These are phyloP conservation scores for Meganola albula DNA, from an alignment of 2,888 invertebrate species.

Conservation along the genomic window DNA sequence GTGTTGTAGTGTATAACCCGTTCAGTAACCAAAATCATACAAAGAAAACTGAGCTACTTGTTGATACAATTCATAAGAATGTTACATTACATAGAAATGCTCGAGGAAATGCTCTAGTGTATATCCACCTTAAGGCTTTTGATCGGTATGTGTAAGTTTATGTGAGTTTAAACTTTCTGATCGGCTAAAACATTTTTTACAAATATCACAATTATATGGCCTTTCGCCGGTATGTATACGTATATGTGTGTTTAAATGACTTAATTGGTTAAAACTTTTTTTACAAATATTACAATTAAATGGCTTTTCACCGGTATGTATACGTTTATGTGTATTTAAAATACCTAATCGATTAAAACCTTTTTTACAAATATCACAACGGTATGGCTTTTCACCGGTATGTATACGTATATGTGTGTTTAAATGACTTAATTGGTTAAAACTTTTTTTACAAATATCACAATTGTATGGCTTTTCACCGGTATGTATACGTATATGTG, in stretches of 20 bases:
- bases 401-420: conserved; percentile 1
- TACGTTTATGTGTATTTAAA: conserved; percentile 5
- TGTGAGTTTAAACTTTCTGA: fast-evolving
- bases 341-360: background rate
- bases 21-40: no score
- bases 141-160: conserved; percentile 9
- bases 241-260: background rate
- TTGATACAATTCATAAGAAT: no score
- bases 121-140: conserved; percentile 14
- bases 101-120: no score
- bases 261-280: background rate
- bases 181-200: background rate
- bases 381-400: conserved; percentile 1
- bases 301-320: conserved; percentile 6
- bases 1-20: no score
- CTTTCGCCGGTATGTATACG: conserved; percentile 12
- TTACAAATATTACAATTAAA: conserved; percentile 10
- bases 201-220: conserved; percentile 14
- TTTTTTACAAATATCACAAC: conserved; percentile 7
- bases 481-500: background rate
- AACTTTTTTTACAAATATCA: background rate
- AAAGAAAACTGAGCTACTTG: no score
- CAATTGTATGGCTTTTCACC: background rate
- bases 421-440: background rate
- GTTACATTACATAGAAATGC: no score